Conservation (phyloP, 1,140 invertebrate genomes). For the Lasioglossum baleicum region DNA sequence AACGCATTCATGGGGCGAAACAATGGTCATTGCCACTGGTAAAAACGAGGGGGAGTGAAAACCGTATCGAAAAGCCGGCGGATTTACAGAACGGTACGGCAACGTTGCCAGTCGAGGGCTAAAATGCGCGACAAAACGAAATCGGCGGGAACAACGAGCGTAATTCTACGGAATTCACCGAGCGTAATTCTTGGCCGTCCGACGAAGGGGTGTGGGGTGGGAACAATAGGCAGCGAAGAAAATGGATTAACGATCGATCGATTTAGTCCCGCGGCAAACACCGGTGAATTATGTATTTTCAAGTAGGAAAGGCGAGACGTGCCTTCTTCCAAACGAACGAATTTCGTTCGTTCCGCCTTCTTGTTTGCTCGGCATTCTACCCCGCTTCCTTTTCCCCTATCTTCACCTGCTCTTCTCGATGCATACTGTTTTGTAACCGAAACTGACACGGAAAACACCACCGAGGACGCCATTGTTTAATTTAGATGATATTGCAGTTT, state of each 20-base stretch:
- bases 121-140: neutral
- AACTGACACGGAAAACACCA: no score
- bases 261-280: slow-evolving; percentile 18
- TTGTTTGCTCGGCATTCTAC: slow-evolving; percentile 21
- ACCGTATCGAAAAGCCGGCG: neutral
- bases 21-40: neutral
- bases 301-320: slow-evolving; percentile 31
- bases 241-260: slow-evolving; percentile 47
- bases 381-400: neutral
- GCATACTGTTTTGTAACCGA: no score
- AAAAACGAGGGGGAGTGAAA: neutral
- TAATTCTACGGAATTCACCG: neutral
- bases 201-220: neutral
- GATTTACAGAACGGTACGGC: neutral
- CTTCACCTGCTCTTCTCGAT: neutral
- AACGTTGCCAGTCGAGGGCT: neutral
- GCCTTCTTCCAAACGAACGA: slow-evolving; percentile 32
- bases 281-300: slow-evolving; percentile 49
- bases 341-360: slow-evolving; percentile 19
- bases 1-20: neutral
- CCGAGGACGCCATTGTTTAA: no score
- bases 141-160: neutral
- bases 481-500: no score
- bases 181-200: neutral
- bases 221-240: slow-evolving; percentile 9